These are phyloP conservation scores for Hafferia zeledoni DNA, from an alignment of 2,797 vertebrate species.

Conservation along the genomic window DNA sequence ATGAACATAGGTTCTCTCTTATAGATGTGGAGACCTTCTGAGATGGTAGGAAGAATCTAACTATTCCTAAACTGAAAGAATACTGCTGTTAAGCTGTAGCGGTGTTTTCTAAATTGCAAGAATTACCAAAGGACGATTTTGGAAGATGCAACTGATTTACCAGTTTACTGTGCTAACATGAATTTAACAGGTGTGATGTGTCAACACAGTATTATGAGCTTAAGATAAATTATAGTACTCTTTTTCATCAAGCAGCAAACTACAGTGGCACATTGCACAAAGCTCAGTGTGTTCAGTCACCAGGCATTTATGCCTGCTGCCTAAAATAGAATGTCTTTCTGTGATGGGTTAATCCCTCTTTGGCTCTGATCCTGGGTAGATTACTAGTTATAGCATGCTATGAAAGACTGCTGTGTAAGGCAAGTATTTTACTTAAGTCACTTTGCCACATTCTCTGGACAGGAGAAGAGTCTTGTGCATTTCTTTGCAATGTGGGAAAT, in stretches of 20 bases:
- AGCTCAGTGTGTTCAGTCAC: constrained; percentile 59
- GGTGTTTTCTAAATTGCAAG: not conserved
- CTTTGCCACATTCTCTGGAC: constrained; percentile 19
- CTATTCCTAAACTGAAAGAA: not conserved
- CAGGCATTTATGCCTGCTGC: constrained; percentile 69
- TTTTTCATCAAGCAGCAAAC: constrained; percentile 25
- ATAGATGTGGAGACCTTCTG: not conserved
- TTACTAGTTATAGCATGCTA: constrained; percentile 69
- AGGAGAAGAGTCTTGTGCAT: not conserved
- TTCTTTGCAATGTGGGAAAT: not conserved
- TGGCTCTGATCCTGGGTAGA: constrained; percentile 74
- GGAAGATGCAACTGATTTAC: not conserved
- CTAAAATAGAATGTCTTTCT: constrained; percentile 80
- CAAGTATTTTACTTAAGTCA: constrained; percentile 67
- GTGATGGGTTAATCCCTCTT: constrained; percentile 81
- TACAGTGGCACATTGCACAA: constrained; percentile 28
- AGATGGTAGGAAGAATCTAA: not conserved
- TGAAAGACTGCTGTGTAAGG: constrained; percentile 65
- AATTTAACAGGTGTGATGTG: constrained; percentile 44
- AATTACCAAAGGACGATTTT: not conserved
- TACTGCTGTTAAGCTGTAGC: not conserved
- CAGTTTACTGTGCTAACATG: not conserved
- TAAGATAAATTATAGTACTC: not conserved
- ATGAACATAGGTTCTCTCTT: not conserved
- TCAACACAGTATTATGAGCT: not conserved